Conservation (phyloP, 2,113 vertebrate species). For the Cichladusa arquata region DNA sequence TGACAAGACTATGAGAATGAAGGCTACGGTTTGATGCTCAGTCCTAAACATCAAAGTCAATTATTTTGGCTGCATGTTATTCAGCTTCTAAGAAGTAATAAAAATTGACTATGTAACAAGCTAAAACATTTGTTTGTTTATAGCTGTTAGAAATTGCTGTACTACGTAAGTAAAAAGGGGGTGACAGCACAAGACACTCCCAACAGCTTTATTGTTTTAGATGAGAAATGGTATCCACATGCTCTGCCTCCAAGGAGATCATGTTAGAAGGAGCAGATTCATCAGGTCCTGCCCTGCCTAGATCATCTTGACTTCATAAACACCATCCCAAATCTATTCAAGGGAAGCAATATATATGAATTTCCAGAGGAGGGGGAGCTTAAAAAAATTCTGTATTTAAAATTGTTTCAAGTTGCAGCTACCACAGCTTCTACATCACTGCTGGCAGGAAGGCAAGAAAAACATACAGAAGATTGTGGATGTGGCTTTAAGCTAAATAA, state of each 20-base stretch:
- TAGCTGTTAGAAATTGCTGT: not conserved
- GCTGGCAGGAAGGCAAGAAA: not conserved
- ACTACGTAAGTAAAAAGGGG: not conserved
- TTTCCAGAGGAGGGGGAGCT: not conserved
- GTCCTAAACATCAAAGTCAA: not conserved
- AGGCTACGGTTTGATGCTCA: not conserved
- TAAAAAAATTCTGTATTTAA: not conserved
- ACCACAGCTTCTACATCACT: not conserved
- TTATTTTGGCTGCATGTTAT: not conserved
- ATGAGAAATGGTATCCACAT: not conserved
- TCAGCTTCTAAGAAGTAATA: constrained; percentile 11
- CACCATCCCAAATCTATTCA: not conserved
- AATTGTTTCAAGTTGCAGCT: not conserved
- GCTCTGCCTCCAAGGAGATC: not conserved
- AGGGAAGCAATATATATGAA: not conserved
- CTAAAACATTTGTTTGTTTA: not conserved
- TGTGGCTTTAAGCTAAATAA: not conserved
- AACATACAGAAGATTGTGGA: not conserved
- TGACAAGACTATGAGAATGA: not conserved
- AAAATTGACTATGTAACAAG: constrained; percentile 1
- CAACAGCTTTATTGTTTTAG: not conserved
- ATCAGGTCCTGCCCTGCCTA: not conserved
- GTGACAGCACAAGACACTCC: not conserved
- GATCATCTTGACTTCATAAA: not conserved
- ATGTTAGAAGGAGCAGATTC: not conserved